Evolutionary conservation across 2,797 vertebrate genomes (phyloP).

Genomic region (Poecilia gillii): DNA sequence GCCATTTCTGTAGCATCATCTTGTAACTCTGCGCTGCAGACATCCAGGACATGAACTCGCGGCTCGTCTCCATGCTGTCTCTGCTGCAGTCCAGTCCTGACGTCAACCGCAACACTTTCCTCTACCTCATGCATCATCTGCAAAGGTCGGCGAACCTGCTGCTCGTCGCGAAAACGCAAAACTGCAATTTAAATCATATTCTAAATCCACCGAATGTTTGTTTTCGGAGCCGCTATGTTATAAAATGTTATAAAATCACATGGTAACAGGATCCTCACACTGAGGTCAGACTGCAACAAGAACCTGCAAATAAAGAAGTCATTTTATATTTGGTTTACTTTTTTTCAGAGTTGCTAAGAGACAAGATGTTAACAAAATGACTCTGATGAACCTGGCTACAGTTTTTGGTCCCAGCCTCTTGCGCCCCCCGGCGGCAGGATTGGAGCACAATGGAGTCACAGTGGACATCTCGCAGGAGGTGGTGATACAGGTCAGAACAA

Average conservation of each 20-base stretch:
- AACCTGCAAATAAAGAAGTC: neutral
- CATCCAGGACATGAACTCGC: conserved; percentile 62
- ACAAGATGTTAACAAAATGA: conserved; percentile 79
- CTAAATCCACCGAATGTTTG: neutral
- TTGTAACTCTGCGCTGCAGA: conserved; percentile 48
- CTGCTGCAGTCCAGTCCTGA: conserved; percentile 74
- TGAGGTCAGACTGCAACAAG: neutral
- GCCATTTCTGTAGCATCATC: neutral
- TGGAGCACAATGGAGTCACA: conserved; percentile 27
- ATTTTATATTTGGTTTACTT: neutral
- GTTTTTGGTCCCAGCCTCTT: conserved; percentile 83
- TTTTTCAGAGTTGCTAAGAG: conserved; percentile 70
- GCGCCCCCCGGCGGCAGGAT: conserved; percentile 70
- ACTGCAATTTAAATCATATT: neutral
- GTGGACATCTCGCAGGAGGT: conserved; percentile 82
- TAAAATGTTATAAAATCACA: neutral
- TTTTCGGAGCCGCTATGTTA: neutral
- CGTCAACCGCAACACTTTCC: conserved; percentile 78
- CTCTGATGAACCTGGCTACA: conserved; percentile 80
- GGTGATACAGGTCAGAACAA: conserved; percentile 76
- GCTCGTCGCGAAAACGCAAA: neutral
- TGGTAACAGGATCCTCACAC: neutral
- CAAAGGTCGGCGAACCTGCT: conserved; percentile 62
- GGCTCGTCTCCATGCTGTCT: conserved; percentile 65
- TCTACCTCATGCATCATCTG: conserved; percentile 81